Percentiles rank a stretch among this genome's conserved stretches.
Conservation (phyloP, 2,113 vertebrate species). For the Aleadryas rufinucha region DNA sequence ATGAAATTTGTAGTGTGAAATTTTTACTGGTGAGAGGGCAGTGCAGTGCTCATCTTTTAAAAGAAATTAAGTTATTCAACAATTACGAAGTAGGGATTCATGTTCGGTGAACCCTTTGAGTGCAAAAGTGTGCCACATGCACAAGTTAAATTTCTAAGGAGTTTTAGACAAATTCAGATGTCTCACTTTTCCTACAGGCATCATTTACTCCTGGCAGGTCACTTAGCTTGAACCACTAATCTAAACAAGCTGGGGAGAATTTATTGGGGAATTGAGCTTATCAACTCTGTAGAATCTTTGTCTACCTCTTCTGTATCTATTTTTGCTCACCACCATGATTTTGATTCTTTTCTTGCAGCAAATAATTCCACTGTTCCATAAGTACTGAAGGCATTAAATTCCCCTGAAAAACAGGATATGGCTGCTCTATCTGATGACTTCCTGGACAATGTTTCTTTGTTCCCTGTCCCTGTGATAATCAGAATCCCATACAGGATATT, state of each 20-base stretch:
- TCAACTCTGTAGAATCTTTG: background rate
- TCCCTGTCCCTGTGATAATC: background rate
- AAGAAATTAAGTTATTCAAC: background rate
- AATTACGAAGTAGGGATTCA: background rate
- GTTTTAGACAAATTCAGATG: background rate
- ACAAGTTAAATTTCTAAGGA: background rate
- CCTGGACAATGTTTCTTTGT: conserved; percentile 38
- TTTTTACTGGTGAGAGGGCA: background rate
- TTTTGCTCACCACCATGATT: background rate
- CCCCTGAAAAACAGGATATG: background rate
- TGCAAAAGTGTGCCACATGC: background rate
- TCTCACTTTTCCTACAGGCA: background rate
- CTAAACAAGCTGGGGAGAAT: background rate
- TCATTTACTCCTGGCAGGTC: background rate
- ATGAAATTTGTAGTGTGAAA: accelerated
- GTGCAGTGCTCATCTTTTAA: background rate
- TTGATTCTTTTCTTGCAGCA: background rate
- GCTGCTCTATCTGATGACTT: conserved; percentile 24
- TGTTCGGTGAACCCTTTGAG: background rate
- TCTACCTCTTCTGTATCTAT: background rate
- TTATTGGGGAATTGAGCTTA: background rate
- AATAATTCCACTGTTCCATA: conserved; percentile 6
- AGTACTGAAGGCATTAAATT: background rate
- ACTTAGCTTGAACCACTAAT: background rate
- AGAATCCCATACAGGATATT: conserved; percentile 52